These are phyloP conservation scores for Rousettus madagascariensis DNA, from an alignment of 2,797 vertebrate species.

Conservation along the genomic window DNA sequence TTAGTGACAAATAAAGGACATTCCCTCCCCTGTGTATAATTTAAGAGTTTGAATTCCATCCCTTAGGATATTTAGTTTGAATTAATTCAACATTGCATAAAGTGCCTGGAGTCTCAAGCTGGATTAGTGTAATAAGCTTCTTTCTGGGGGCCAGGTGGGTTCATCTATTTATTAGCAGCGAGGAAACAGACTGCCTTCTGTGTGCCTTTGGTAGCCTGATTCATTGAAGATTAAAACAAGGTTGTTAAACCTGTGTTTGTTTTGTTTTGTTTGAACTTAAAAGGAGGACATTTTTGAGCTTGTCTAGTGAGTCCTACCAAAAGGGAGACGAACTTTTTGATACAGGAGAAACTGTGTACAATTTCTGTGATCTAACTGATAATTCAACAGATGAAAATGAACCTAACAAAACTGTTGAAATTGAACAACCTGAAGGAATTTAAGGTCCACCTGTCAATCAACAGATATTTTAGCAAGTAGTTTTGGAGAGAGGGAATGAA, in stretches of 20 bases:
- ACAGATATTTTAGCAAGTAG: not conserved
- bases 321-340: not conserved
- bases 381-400: not conserved
- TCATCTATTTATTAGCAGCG: not conserved
- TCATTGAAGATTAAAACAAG: not conserved
- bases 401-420: not conserved
- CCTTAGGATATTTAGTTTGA: not conserved
- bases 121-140: not conserved
- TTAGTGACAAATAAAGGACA: not conserved
- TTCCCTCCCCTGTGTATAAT: not conserved
- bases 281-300: not conserved
- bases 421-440: not conserved
- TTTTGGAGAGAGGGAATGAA: not conserved
- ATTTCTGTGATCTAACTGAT: not conserved
- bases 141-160: not conserved
- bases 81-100: conserved; percentile 28
- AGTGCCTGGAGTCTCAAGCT: not conserved
- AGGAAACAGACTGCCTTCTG: not conserved
- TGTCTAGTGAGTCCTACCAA: not conserved
- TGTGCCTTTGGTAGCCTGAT: not conserved
- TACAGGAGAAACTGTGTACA: not conserved
- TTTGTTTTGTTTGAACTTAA: not conserved
- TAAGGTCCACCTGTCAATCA: not conserved
- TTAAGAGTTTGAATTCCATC: not conserved
- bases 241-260: not conserved